phyloP scores from a whole-genome alignment of 2,113 vertebrate genomes.

The Pampusana beccarii region DNA sequence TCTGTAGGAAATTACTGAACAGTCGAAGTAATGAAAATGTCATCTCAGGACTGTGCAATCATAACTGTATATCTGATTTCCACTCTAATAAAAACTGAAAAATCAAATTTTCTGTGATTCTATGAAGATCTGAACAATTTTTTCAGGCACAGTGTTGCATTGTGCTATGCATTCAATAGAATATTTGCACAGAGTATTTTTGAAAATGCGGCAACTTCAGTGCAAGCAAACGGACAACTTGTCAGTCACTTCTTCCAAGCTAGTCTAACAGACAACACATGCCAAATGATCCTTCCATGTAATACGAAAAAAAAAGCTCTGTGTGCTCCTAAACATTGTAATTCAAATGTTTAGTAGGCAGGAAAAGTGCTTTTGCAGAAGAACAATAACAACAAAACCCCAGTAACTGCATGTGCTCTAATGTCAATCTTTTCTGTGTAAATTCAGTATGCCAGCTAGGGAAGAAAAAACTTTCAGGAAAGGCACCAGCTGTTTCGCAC shows the following conservation, averaged over 20 bases:
- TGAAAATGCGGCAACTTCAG: background rate
- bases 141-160: background rate
- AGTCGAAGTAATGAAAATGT: background rate
- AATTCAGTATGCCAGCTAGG: background rate
- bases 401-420: background rate
- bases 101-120: background rate
- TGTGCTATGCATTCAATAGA: background rate
- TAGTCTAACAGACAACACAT: background rate
- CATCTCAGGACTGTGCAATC: background rate
- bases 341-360: background rate
- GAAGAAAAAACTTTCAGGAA: background rate
- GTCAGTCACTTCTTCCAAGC: background rate
- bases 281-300: background rate
- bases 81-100: background rate
- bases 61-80: background rate
- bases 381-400: background rate
- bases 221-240: background rate
- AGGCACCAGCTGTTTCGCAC: background rate
- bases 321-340: background rate
- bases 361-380: background rate
- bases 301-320: background rate
- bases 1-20: background rate
- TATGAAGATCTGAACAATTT: background rate
- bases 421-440: background rate
- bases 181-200: background rate